A percentile compares a stretch with the other conserved stretches of the same genome.
phyloP scores from a whole-genome alignment of 2,797 vertebrate species.

The Threskiornis aethiopicus region DNA sequence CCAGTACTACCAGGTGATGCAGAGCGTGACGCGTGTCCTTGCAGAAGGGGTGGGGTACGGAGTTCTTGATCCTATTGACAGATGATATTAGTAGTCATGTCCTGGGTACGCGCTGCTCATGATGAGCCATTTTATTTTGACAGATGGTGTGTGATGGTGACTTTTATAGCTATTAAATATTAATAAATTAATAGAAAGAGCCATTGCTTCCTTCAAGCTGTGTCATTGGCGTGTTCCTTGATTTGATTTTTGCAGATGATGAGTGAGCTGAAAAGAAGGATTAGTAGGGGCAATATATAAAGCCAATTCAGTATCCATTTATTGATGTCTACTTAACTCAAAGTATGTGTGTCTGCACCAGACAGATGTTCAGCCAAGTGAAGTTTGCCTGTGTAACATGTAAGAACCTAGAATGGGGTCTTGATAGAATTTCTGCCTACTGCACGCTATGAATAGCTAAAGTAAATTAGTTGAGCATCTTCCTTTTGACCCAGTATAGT shows the following conservation, averaged over 20 bases:
- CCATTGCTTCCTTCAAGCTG: neutral
- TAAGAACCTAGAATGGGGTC: neutral
- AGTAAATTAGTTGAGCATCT: neutral
- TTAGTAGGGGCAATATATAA: neutral
- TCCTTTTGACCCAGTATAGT: neutral
- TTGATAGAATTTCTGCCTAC: neutral
- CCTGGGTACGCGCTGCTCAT: neutral
- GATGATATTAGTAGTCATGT: neutral
- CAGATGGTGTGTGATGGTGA: neutral
- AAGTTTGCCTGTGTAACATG: neutral
- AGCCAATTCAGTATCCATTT: neutral
- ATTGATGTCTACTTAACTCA: neutral
- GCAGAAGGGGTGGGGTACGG: neutral
- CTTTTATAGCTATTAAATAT: neutral
- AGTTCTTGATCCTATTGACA: neutral
- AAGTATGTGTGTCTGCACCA: neutral
- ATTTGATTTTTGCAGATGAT: neutral
- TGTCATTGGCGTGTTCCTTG: neutral
- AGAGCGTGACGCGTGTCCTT: neutral
- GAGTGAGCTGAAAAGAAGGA: neutral
- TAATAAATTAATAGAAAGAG: neutral
- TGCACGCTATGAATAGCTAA: neutral
- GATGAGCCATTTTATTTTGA: neutral
- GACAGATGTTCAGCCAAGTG: neutral
- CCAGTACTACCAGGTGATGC: slow-evolving; percentile 60